Evolutionary conservation across 2,888 invertebrate genomes (phyloP).

Genomic region (Ceraclea dissimilis): DNA sequence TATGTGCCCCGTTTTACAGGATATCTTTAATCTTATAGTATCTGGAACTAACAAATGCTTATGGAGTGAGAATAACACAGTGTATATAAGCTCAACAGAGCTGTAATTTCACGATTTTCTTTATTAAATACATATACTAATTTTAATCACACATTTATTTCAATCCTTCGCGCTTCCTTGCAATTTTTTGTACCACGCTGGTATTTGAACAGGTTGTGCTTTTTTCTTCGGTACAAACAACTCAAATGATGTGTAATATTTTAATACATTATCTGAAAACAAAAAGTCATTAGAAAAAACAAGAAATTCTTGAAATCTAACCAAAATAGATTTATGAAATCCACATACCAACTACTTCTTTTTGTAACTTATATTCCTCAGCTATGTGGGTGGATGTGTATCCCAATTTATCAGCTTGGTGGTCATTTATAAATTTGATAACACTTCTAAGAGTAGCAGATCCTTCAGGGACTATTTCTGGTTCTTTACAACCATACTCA

Average conservation of each 20-base stretch:
- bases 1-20: too few relatives aligned
- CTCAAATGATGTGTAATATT: conserved; percentile 43
- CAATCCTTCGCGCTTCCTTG: background rate
- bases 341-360: conserved; percentile 42
- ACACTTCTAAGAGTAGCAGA: conserved; percentile 50
- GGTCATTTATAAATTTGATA: conserved; percentile 50
- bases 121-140: too few relatives aligned
- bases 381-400: conserved; percentile 48
- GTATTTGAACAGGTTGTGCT: background rate
- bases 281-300: background rate
- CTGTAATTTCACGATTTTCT: too few relatives aligned
- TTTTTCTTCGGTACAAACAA: conserved; percentile 35
- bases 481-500: conserved; percentile 54
- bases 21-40: too few relatives aligned
- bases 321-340: too few relatives aligned
- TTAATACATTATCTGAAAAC: conserved; percentile 36
- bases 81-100: too few relatives aligned
- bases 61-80: too few relatives aligned
- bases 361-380: conserved; percentile 49
- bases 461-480: conserved; percentile 45
- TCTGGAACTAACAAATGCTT: too few relatives aligned
- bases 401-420: conserved; percentile 45
- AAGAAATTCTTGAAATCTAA: too few relatives aligned
- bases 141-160: background rate
- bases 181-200: background rate